A percentile compares a stretch with the other conserved stretches of the same genome.
These are phyloP conservation scores for Zygogramma bicolorata DNA, from an alignment of 2,888 invertebrate genomes.

Conservation along the genomic window DNA sequence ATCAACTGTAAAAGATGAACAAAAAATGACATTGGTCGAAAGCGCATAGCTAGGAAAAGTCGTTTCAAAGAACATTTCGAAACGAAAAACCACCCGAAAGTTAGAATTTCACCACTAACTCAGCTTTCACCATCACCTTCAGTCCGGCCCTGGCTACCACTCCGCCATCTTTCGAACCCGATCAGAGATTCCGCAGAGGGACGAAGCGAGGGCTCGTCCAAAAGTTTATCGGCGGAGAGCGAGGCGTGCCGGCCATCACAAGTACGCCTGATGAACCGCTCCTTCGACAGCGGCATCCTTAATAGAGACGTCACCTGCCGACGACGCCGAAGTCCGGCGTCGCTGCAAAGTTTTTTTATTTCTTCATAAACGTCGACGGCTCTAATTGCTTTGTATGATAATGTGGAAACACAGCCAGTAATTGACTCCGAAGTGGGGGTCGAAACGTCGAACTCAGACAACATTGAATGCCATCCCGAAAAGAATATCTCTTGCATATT, in stretches of 20 bases:
- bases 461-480: no score
- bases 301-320: constrained; percentile 40
- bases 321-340: not conserved
- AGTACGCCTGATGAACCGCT: constrained; percentile 54
- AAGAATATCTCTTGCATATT: no score
- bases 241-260: constrained; percentile 54
- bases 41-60: no score
- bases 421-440: no score
- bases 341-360: constrained; percentile 35
- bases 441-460: no score
- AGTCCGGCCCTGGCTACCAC: not conserved
- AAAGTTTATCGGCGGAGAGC: constrained; percentile 42
- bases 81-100: no score
- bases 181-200: constrained; percentile 36
- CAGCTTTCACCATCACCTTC: no score
- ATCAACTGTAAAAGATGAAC: no score
- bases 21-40: no score
- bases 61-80: no score
- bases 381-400: not conserved
- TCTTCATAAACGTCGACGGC: constrained; percentile 19
- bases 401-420: constrained; percentile 21
- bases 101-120: no score
- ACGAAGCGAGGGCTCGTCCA: constrained; percentile 49
- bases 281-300: constrained; percentile 50
- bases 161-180: constrained; percentile 43